Evolutionary conservation across 2,888 invertebrate species (phyloP).

Genomic region (Cataglyphis altisquamis): DNA sequence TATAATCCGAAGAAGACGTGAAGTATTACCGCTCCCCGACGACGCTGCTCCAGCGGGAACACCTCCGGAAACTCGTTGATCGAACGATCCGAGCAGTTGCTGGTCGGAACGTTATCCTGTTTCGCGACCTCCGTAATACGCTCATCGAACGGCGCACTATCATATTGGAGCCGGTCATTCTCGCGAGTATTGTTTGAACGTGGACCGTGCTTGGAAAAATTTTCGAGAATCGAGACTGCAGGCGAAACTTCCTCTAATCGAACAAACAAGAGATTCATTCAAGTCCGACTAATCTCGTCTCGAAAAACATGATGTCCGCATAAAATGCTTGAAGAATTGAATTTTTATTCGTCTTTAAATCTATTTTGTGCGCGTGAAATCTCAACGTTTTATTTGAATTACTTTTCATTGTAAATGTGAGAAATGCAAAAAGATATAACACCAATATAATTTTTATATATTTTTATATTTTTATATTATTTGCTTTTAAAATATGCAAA

Average conservation of each 20-base stretch:
- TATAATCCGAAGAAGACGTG: constrained; percentile 93
- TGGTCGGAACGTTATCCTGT: neutral
- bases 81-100: constrained; percentile 83
- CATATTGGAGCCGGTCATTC: neutral
- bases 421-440: neutral
- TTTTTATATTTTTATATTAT: neutral
- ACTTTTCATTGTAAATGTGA: neutral
- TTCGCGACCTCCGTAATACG: neutral
- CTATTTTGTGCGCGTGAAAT: neutral
- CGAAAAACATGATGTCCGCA: neutral
- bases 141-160: neutral
- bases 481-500: neutral
- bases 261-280: neutral
- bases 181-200: neutral
- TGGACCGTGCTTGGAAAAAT: neutral
- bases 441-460: neutral
- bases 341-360: neutral
- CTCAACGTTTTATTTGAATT: neutral
- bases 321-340: neutral
- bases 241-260: neutral
- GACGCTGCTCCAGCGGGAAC: constrained; percentile 89
- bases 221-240: neutral
- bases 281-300: neutral
- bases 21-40: constrained; percentile 92
- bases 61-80: constrained; percentile 88